Evolutionary conservation across 1,140 invertebrate genomes (phyloP).

Genomic region (Elymnias hypermnestra): DNA sequence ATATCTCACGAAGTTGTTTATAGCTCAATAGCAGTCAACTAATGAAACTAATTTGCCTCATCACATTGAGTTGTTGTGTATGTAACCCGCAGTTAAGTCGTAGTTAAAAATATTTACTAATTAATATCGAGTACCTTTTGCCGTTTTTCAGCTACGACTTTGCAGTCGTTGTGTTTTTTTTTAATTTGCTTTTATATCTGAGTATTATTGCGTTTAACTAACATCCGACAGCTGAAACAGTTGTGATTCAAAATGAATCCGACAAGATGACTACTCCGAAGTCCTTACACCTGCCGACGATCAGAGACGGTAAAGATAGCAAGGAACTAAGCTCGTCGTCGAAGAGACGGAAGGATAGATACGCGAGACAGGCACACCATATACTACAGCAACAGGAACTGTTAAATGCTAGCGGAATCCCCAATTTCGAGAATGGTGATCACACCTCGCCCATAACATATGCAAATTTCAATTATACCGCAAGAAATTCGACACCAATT

Average conservation of each 20-base stretch:
- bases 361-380: slow-evolving; percentile 51
- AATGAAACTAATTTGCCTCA: neutral
- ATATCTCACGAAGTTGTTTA: too few species aligned
- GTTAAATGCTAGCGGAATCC: slow-evolving; percentile 35
- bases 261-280: slow-evolving; percentile 17
- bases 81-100: neutral
- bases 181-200: slow-evolving; percentile 29
- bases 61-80: neutral
- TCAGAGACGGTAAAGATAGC: slow-evolving; percentile 53
- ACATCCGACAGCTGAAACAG: slow-evolving; percentile 52
- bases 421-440: neutral
- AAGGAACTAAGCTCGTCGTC: slow-evolving; percentile 50
- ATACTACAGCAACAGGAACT: slow-evolving; percentile 57
- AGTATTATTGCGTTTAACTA: slow-evolving; percentile 32
- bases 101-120: too few species aligned
- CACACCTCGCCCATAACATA: neutral
- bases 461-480: slow-evolving; percentile 9
- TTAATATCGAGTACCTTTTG: too few species aligned
- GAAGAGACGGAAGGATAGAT: slow-evolving; percentile 49
- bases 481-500: neutral
- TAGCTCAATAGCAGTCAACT: neutral
- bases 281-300: slow-evolving; percentile 27
- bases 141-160: too few species aligned
- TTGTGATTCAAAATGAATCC: slow-evolving; percentile 31
- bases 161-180: too few species aligned